These are phyloP conservation scores for Taxidea taxus DNA, from an alignment of 2,113 vertebrate genomes.

Conservation along the genomic window DNA sequence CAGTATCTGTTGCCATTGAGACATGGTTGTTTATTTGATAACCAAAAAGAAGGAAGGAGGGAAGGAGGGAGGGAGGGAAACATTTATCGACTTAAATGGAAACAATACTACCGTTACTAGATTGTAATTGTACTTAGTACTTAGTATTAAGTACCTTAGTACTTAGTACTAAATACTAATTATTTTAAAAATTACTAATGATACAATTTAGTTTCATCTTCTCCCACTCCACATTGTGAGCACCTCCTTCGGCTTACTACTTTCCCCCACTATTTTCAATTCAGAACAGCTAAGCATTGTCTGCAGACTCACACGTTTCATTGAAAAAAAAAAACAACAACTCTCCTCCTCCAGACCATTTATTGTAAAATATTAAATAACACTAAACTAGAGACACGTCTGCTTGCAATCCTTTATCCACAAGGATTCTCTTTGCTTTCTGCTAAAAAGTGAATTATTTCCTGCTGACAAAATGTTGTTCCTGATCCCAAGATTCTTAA, in stretches of 20 bases:
- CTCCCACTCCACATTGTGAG: too few relatives aligned
- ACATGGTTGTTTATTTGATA: not conserved
- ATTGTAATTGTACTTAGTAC: too few relatives aligned
- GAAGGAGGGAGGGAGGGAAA: not conserved
- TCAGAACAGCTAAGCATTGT: not conserved
- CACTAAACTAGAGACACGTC: not conserved
- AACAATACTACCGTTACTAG: not conserved
- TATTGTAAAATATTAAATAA: not conserved
- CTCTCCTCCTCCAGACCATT: not conserved
- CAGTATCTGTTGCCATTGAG: too few relatives aligned
- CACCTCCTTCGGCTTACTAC: rapidly evolving
- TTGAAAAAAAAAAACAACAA: not conserved
- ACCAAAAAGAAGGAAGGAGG: not conserved
- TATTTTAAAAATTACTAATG: too few relatives aligned
- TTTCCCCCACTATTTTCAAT: not conserved
- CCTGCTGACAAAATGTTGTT: not conserved
- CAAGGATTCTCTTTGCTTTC: not conserved
- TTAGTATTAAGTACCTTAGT: too few relatives aligned
- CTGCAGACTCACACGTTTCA: not conserved
- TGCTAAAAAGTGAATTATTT: not conserved
- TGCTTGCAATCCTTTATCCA: not conserved
- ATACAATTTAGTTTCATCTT: not conserved
- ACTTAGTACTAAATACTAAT: too few relatives aligned
- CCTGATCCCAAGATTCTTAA: not conserved
- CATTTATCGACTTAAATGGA: not conserved